phyloP scores from a whole-genome alignment of 2,113 vertebrate genomes.

The Pachypanchax playfairii region DNA sequence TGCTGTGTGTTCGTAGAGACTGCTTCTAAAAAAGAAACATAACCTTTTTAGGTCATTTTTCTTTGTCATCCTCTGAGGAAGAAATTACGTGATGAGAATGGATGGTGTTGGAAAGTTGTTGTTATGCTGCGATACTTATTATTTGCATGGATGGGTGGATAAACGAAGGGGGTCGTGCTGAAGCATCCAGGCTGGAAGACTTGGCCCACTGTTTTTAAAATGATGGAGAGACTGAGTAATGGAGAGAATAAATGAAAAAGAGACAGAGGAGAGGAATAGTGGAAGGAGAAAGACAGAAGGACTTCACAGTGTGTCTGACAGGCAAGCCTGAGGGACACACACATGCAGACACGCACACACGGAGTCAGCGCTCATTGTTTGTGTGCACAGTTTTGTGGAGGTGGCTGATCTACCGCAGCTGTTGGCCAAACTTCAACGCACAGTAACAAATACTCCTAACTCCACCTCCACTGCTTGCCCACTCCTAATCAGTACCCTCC shows the following conservation, averaged over 20 bases:
- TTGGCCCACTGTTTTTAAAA: conserved; percentile 30
- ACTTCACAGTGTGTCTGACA: conserved; percentile 70
- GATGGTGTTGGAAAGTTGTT: conserved; percentile 23
- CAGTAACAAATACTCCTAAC: conserved; percentile 59
- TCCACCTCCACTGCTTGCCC: conserved; percentile 46
- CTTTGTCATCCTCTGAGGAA: conserved; percentile 30
- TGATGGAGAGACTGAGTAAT: conserved; percentile 22
- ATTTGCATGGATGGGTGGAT: conserved; percentile 43
- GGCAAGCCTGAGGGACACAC: conserved; percentile 65
- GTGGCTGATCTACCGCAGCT: conserved; percentile 63
- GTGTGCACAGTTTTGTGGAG: conserved; percentile 46
- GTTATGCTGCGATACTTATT: conserved; percentile 43
- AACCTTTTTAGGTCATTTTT: conserved; percentile 8
- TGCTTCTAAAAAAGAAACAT: background rate
- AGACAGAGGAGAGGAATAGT: conserved; percentile 11
- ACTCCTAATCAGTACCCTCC: conserved; percentile 46
- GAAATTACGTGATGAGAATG: conserved; percentile 12
- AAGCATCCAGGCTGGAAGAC: conserved; percentile 38
- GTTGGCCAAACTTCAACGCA: conserved; percentile 50
- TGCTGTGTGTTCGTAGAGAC: background rate
- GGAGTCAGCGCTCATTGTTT: conserved; percentile 40
- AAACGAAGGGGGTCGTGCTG: conserved; percentile 48
- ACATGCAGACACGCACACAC: conserved; percentile 22
- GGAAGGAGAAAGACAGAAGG: conserved; percentile 56
- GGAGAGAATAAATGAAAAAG: conserved; percentile 22